These are phyloP conservation scores for Prionace glauca DNA, from an alignment of 2,797 vertebrate genomes.

Conservation along the genomic window DNA sequence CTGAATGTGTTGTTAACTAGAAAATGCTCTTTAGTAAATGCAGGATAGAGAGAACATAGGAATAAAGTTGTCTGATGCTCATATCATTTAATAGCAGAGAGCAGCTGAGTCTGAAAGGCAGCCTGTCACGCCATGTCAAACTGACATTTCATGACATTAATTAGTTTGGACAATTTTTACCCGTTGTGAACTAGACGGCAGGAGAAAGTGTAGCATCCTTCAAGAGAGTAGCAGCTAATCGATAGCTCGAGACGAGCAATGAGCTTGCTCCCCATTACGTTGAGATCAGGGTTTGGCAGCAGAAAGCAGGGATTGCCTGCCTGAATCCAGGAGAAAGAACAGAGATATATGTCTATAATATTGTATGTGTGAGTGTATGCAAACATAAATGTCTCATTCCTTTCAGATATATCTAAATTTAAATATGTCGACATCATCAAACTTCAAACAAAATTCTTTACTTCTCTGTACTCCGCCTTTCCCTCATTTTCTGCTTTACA, in stretches of 20 bases:
- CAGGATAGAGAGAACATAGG: neutral
- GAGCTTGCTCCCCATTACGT: conserved; percentile 33
- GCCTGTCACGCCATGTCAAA: conserved; percentile 31
- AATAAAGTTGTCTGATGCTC: conserved; percentile 36
- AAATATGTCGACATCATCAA: neutral
- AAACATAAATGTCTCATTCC: neutral
- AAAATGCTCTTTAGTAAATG: conserved; percentile 31
- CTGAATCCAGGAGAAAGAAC: neutral
- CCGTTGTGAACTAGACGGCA: conserved; percentile 26
- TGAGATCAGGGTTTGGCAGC: conserved; percentile 11
- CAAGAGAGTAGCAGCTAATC: conserved; percentile 38
- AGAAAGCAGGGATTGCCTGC: conserved; percentile 16
- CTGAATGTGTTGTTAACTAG: conserved; percentile 31
- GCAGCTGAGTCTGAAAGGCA: conserved; percentile 35
- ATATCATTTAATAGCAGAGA: conserved; percentile 35
- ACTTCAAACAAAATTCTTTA: neutral
- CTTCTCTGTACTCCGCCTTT: neutral
- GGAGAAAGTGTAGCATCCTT: conserved; percentile 37
- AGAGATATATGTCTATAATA: neutral
- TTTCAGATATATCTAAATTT: neutral
- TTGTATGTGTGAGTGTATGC: neutral
- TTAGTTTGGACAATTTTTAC: conserved; percentile 38
- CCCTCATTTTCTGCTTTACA: neutral
- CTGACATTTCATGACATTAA: conserved; percentile 39
- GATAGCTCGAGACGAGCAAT: conserved; percentile 22